Percentiles rank a stretch among this genome's conserved stretches.
Conservation (phyloP, 2,888 invertebrate species). For the Eubasilissa splendida region DNA sequence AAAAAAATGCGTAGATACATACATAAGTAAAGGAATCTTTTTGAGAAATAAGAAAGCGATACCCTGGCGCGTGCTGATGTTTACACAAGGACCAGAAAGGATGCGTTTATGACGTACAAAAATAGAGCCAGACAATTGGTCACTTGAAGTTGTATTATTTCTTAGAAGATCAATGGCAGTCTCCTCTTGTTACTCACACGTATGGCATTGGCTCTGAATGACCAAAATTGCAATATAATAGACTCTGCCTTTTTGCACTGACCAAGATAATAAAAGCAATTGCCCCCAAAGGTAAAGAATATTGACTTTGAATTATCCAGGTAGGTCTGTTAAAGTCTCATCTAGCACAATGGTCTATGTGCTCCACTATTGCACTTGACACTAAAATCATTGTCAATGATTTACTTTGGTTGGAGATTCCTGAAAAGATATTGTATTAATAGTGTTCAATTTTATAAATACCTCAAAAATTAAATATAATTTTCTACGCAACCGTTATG, state of each 20-base stretch:
- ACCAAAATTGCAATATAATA: constrained; percentile 41
- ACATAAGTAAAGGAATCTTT: neutral
- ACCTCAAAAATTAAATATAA: neutral
- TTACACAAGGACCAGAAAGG: constrained; percentile 50
- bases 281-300: constrained; percentile 29
- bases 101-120: constrained; percentile 49
- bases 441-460: neutral
- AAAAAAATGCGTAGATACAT: neutral
- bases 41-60: constrained; percentile 43
- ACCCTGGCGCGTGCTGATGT: constrained; percentile 55
- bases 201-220: constrained; percentile 45
- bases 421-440: neutral
- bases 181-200: constrained; percentile 34
- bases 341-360: constrained; percentile 29
- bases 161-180: constrained; percentile 47
- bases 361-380: constrained; percentile 27
- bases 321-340: constrained; percentile 48
- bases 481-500: too few relatives aligned
- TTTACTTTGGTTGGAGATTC: constrained; percentile 28
- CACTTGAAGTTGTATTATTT: constrained; percentile 53
- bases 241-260: constrained; percentile 38
- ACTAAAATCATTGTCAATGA: constrained; percentile 1
- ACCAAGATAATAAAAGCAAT: constrained; percentile 50
- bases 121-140: constrained; percentile 48
- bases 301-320: constrained; percentile 48